These are phyloP conservation scores for Nicator chloris DNA, from an alignment of 2,113 vertebrate species.

Conservation along the genomic window DNA sequence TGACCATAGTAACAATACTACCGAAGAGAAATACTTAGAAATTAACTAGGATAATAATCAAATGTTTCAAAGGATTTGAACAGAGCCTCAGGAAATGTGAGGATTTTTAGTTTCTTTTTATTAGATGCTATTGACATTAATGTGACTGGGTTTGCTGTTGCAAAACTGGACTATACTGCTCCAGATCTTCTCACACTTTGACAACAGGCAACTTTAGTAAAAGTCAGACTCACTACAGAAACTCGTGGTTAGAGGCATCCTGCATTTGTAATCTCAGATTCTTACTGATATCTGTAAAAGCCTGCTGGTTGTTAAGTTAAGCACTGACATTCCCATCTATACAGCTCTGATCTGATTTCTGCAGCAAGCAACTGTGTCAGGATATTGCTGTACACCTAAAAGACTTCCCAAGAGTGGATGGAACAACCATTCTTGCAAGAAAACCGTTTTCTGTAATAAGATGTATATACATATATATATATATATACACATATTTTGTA, in stretches of 20 bases:
- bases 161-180: background rate
- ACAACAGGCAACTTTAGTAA: background rate
- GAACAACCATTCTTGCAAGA: background rate
- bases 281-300: background rate
- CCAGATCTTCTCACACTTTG: background rate
- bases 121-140: background rate
- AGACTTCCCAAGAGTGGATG: background rate
- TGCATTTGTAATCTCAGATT: background rate
- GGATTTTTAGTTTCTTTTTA: background rate
- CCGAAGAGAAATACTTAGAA: background rate
- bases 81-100: background rate
- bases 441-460: background rate
- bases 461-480: background rate
- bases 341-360: background rate
- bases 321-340: rapidly evolving
- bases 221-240: background rate
- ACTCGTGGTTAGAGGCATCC: background rate
- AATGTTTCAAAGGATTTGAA: background rate
- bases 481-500: background rate
- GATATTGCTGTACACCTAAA: background rate
- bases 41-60: background rate
- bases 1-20: background rate
- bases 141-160: background rate
- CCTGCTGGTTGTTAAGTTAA: background rate
- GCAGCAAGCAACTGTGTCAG: background rate